Evolutionary conservation across 2,888 invertebrate species (phyloP).

Genomic region (Caenorhabditis virilis): DNA sequence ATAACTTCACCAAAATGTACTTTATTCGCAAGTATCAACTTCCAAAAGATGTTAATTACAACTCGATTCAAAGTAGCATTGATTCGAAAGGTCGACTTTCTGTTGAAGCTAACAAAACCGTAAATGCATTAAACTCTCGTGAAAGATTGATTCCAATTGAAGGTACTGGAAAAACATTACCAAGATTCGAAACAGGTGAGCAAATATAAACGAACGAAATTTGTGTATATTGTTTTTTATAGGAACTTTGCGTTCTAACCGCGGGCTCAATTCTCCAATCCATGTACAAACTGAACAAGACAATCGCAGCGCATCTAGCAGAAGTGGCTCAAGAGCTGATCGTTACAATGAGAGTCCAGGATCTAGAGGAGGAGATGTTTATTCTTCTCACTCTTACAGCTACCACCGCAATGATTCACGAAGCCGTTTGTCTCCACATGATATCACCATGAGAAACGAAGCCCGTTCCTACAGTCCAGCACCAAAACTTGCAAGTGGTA

Average conservation of each 20-base stretch:
- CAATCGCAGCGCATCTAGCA: conserved; percentile 29
- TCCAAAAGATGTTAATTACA: conserved; percentile 63
- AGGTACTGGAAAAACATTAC: conserved; percentile 43
- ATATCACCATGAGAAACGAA: conserved; percentile 44
- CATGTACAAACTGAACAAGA: conserved; percentile 51
- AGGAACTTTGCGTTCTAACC: conserved; percentile 31
- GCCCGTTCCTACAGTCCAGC: conserved; percentile 30
- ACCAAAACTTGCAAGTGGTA: conserved; percentile 30
- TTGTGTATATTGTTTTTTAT: too few relatives aligned
- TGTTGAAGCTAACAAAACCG: conserved; percentile 63
- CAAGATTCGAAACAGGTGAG: conserved; percentile 17
- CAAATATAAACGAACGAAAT: too few relatives aligned
- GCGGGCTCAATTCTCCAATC: conserved; percentile 45
- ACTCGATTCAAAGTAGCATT: conserved; percentile 57
- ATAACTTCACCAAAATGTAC: conserved; percentile 67
- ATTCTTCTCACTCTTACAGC: conserved; percentile 48
- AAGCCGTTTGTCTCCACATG: conserved; percentile 46
- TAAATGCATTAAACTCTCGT: conserved; percentile 52
- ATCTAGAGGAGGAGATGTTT: conserved; percentile 44
- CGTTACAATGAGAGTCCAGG: conserved; percentile 31
- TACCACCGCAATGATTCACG: conserved; percentile 53
- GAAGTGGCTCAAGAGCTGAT: conserved; percentile 24
- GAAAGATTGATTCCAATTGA: conserved; percentile 65
- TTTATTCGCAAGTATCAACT: conserved; percentile 67
- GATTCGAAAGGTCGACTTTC: conserved; percentile 63